phyloP scores from a whole-genome alignment of 1,140 invertebrate genomes.

The Psix sp. region DNA sequence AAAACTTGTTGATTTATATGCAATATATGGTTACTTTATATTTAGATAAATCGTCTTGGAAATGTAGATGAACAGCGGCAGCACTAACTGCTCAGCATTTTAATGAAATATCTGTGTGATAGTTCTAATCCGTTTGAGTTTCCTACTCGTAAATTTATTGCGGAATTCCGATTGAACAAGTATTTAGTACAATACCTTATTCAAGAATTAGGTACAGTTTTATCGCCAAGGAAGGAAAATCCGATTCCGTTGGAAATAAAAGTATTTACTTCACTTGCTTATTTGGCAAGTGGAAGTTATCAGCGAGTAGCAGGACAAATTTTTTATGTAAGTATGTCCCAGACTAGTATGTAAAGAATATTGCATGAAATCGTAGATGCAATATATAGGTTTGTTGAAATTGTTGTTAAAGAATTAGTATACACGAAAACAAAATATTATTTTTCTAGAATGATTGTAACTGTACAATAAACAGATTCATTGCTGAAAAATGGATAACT shows the following conservation, averaged over 20 bases:
- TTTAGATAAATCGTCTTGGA: no score
- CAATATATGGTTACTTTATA: no score
- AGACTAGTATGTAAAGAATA: background rate
- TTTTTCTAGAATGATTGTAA: no score
- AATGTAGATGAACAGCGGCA: no score
- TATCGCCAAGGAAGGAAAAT: background rate
- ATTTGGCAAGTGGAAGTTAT: background rate
- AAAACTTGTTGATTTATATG: no score
- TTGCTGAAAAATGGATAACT: no score
- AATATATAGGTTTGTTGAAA: background rate
- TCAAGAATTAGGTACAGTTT: background rate
- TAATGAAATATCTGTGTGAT: background rate
- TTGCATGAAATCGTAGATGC: background rate
- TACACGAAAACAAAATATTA: no score
- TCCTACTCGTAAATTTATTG: background rate
- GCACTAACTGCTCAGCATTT: no score
- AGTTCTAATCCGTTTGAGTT: background rate
- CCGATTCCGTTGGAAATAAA: background rate
- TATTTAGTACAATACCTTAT: background rate
- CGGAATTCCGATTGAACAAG: background rate
- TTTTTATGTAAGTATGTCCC: background rate
- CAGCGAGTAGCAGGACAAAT: background rate
- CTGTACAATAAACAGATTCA: no score
- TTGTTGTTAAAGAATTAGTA: no score
- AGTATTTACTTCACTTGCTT: background rate